Conservation (phyloP, 1,140 invertebrate species). For the Temnothorax longispinosus region DNA sequence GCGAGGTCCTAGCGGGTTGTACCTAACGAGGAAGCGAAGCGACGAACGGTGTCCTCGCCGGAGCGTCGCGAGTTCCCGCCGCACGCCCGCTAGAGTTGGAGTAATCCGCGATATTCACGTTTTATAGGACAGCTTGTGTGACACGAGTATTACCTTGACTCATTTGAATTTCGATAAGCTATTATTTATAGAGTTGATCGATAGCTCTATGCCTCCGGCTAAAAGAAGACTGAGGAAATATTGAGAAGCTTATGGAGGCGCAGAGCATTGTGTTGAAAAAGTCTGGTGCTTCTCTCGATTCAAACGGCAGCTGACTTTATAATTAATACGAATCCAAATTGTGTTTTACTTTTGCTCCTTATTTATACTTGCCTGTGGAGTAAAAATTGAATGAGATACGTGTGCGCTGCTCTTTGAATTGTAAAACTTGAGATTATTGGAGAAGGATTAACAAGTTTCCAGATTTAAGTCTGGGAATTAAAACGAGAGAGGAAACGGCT, state of each 20-base stretch:
- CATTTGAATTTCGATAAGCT: background rate
- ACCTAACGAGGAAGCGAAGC: background rate
- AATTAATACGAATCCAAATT: background rate
- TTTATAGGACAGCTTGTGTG: background rate
- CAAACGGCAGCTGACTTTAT: background rate
- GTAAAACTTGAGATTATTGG: background rate
- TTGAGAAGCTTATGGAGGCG: background rate
- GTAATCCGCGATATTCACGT: slow-evolving; percentile 3
- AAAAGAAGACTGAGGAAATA: background rate
- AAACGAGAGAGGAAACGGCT: background rate
- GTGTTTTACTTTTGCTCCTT: background rate
- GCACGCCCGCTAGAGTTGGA: background rate
- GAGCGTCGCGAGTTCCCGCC: background rate
- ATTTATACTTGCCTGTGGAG: background rate
- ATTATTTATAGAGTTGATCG: background rate
- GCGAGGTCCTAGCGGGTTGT: background rate
- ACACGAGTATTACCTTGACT: background rate
- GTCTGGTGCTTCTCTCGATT: background rate
- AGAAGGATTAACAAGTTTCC: background rate
- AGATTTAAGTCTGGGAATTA: background rate
- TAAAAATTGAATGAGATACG: background rate
- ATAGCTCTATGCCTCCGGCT: background rate
- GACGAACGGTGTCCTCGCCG: background rate
- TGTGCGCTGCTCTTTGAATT: background rate
- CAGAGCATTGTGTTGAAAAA: background rate